A percentile compares a stretch with the other conserved stretches of the same genome.
phyloP scores from a whole-genome alignment of 1,140 invertebrate genomes.

The Babylonia areolata region DNA sequence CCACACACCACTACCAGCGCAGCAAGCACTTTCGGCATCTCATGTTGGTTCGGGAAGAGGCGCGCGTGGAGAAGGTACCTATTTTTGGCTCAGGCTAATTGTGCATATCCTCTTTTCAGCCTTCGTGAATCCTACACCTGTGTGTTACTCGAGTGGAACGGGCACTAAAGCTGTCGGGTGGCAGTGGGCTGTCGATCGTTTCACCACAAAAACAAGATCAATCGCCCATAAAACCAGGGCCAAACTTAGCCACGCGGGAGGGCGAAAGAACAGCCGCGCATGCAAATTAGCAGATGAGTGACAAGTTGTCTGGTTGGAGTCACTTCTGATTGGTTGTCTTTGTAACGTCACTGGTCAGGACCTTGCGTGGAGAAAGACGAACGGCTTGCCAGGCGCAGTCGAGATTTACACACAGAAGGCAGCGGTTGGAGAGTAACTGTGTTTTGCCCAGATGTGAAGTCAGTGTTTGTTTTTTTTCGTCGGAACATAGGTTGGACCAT shows the following conservation, averaged over 20 bases:
- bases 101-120: background rate
- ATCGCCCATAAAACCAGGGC: constrained; percentile 13
- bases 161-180: constrained; percentile 6
- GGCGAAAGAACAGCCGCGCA: constrained; percentile 13
- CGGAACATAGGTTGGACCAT: constrained; percentile 9
- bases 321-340: constrained; percentile 24
- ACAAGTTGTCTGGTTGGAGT: background rate
- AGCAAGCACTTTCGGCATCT: too few species aligned
- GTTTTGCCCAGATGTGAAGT: too few species aligned
- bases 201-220: constrained; percentile 25
- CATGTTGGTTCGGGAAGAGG: too few species aligned
- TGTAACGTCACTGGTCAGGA: constrained; percentile 17
- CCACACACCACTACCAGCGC: too few species aligned
- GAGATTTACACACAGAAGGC: background rate
- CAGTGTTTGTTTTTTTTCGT: constrained; percentile 27
- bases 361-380: constrained; percentile 14
- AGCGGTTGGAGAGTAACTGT: background rate
- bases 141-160: background rate
- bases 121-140: background rate
- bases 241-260: constrained; percentile 6
- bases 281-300: constrained; percentile 32
- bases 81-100: background rate
- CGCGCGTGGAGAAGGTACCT: background rate
- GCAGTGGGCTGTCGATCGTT: background rate
- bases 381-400: background rate